phyloP scores from a whole-genome alignment of 2,113 vertebrate genomes.

The Triplophysa dalaica region DNA sequence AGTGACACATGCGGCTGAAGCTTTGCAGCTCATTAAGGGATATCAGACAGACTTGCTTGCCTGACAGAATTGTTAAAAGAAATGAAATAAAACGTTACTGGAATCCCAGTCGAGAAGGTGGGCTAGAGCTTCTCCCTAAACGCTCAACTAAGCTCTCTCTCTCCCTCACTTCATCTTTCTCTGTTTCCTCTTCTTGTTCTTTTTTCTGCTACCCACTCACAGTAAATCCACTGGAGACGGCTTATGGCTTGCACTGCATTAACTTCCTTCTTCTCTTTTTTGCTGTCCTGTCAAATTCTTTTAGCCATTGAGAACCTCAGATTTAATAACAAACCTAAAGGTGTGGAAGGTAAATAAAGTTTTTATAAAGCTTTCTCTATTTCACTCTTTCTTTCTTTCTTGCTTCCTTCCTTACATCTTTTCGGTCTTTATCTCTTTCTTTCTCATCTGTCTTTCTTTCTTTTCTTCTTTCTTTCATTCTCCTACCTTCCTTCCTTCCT shows the following conservation, averaged over 20 bases:
- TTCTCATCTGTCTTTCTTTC: too few species aligned
- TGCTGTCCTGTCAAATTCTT: not conserved
- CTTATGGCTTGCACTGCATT: conserved; percentile 35
- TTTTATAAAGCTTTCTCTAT: not conserved
- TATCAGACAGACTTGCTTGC: conserved; percentile 33
- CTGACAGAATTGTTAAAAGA: conserved; percentile 25
- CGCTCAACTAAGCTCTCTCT: conserved; percentile 35
- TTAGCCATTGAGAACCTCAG: conserved; percentile 4
- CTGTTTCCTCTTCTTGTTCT: conserved; percentile 14
- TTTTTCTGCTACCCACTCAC: conserved; percentile 28
- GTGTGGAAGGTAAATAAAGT: conserved; percentile 9
- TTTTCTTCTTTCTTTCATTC: too few species aligned
- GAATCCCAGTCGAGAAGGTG: conserved; percentile 38
- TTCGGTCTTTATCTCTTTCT: too few species aligned
- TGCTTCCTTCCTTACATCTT: too few species aligned
- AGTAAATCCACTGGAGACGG: conserved; percentile 33
- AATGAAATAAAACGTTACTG: conserved; percentile 37
- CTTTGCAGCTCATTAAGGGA: conserved; percentile 37
- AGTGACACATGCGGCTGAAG: conserved; percentile 10
- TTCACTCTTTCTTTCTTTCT: not conserved
- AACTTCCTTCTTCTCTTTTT: not conserved
- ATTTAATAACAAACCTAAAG: conserved; percentile 6
- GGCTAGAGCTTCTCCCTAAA: conserved; percentile 29
- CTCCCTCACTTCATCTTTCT: conserved; percentile 49
- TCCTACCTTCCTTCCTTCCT: too few species aligned